These are phyloP conservation scores for Gadopsis marmoratus DNA, from an alignment of 2,797 vertebrate genomes.

Conservation along the genomic window DNA sequence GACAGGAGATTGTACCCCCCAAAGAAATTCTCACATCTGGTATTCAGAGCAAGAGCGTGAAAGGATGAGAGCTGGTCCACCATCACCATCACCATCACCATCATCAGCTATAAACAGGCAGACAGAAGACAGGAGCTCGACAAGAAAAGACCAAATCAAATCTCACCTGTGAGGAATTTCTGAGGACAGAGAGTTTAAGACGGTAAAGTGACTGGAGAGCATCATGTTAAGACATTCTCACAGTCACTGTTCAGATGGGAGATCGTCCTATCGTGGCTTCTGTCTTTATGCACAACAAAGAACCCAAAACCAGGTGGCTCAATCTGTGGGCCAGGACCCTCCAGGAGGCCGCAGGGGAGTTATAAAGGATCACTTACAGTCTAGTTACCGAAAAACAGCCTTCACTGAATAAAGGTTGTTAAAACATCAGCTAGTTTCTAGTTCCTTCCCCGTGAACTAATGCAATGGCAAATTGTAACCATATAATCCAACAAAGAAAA, in stretches of 20 bases:
- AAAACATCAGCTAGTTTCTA: too few relatives aligned
- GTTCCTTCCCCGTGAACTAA: not conserved
- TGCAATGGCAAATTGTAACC: too few relatives aligned
- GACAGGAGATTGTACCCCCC: constrained; percentile 35
- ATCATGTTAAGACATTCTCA: constrained; percentile 38
- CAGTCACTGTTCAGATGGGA: constrained; percentile 28
- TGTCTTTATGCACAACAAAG: constrained; percentile 42
- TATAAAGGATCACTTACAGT: not conserved
- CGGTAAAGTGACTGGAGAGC: constrained; percentile 37
- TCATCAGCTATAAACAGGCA: constrained; percentile 29
- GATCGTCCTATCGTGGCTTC: constrained; percentile 28
- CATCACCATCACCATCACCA: constrained; percentile 30
- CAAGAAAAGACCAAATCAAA: constrained; percentile 6
- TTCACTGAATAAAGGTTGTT: not conserved
- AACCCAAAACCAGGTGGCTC: constrained; percentile 8
- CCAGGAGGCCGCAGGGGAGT: not conserved
- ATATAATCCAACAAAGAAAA: too few relatives aligned
- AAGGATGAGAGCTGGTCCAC: constrained; percentile 46
- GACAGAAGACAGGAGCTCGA: constrained; percentile 10
- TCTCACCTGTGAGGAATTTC: constrained; percentile 2
- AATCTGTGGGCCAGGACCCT: not conserved
- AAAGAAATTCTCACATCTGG: constrained; percentile 61
- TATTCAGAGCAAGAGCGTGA: constrained; percentile 49
- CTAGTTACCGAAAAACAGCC: not conserved
- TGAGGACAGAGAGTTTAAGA: constrained; percentile 8